A percentile compares a stretch with the other conserved stretches of the same genome.
phyloP scores from a whole-genome alignment of 92 coral and sea anemone species.

The Chrysogorgia sp. region DNA sequence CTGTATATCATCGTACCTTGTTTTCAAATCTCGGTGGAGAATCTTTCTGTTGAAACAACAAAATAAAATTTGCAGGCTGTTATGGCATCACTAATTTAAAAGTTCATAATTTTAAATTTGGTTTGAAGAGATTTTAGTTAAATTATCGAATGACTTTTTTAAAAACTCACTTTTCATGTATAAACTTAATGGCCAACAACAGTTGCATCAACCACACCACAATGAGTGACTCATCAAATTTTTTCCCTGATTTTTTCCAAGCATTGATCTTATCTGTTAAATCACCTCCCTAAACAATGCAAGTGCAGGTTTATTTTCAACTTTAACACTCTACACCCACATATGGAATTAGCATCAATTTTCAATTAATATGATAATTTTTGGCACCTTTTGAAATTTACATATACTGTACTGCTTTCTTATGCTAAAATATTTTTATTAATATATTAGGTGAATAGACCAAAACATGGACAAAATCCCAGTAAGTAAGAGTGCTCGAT shows the following conservation, averaged over 20 bases:
- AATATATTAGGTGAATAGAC: too few relatives aligned
- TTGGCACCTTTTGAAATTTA: too few relatives aligned
- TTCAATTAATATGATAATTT: too few relatives aligned
- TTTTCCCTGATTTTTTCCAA: constrained; percentile 91
- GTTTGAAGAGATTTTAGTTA: too few relatives aligned
- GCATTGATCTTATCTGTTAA: constrained; percentile 90
- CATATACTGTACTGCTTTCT: too few relatives aligned
- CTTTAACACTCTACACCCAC: too few relatives aligned
- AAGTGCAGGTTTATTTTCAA: neutral
- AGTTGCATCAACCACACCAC: constrained; percentile 92
- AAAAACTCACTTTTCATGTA: constrained; percentile 85
- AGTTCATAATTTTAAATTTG: neutral
- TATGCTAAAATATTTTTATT: too few relatives aligned
- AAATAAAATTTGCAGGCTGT: neutral
- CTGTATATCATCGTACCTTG: constrained; percentile 64
- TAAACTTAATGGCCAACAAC: constrained; percentile 80
- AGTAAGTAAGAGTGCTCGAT: too few relatives aligned
- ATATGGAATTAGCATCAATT: too few relatives aligned
- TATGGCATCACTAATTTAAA: constrained; percentile 3
- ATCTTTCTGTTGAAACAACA: constrained; percentile 58
- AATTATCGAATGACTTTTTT: neutral
- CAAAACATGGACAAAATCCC: too few relatives aligned
- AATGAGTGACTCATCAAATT: constrained; percentile 85
- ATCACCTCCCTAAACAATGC: constrained; percentile 81
- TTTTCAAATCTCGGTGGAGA: constrained; percentile 89